Evolutionary conservation across 2,888 invertebrate species (phyloP).

Genomic region (Allophyes oxyacanthae): DNA sequence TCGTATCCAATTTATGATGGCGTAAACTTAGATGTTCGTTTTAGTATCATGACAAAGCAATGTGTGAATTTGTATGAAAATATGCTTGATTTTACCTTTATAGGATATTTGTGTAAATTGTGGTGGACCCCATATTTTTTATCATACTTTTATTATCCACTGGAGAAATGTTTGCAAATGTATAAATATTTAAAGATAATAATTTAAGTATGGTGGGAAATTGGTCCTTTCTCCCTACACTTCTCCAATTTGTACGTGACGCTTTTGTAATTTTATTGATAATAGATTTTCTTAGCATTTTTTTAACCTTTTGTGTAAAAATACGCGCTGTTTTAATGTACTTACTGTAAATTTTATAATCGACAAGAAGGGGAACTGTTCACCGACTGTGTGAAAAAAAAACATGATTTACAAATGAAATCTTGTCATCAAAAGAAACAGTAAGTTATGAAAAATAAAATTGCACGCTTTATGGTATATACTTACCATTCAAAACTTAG

Average conservation of each 20-base stretch:
- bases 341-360: constrained; percentile 61
- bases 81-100: constrained; percentile 75
- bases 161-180: constrained; percentile 10
- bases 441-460: too few species aligned
- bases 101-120: constrained; percentile 77
- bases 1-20: constrained; percentile 83
- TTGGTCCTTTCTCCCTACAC: constrained; percentile 49
- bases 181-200: background rate
- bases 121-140: constrained; percentile 31
- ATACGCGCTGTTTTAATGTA: constrained; percentile 58
- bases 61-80: constrained; percentile 76
- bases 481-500: too few species aligned
- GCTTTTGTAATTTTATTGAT: constrained; percentile 71
- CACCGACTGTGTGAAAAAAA: constrained; percentile 23
- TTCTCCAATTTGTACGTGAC: constrained; percentile 67
- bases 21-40: constrained; percentile 86
- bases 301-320: constrained; percentile 57
- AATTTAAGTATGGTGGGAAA: constrained; percentile 13
- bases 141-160: constrained; percentile 15
- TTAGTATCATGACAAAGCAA: constrained; percentile 86
- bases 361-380: constrained; percentile 37
- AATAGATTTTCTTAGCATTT: constrained; percentile 65
- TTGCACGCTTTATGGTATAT: too few species aligned
- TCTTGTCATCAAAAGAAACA: too few species aligned
- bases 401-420: background rate